Evolutionary conservation across 2,113 vertebrate genomes (phyloP), one percentile per base, ranked within the genome.

Genomic region (Actinemys pallida): DNA sequence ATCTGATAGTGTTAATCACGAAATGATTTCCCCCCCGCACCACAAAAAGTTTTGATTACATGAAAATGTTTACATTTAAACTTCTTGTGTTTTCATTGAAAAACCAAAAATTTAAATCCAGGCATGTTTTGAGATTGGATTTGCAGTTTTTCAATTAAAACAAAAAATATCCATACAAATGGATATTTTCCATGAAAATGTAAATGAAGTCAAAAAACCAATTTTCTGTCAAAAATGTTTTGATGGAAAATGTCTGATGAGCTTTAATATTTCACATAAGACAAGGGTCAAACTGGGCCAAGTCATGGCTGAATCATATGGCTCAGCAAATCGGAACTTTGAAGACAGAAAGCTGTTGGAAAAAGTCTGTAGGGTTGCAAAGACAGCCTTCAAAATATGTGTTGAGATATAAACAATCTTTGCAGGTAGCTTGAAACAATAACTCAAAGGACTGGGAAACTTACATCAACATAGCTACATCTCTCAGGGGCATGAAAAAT

Each of bases 161-260:
- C 20, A 10, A 57, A 39, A 84, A 87, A 1, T 16, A 45, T 8
- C n/a, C 53, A 91, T n/a, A 42, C 35, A 90, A 88, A 92, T 79
- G 81, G 4, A 45, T 88, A 56, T 1, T 4, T 22, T 27, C 91
- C 49, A 47, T 7, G 0, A 0, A 87, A 92, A 24, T 10, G 1
- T 76, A 25, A 12, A 45, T 42, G 10, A 24, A 45, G 22, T 45
- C 20, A 42, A 13, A 75, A 75, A 75, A 20, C 1, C 20, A 75
- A 39, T 22, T 76, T 45, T 76, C 10, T 27, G 24, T 76, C 10
- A 25, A 75, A 45, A 42, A 75, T 25, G 9, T 42, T 76, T 83
- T 80, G 20, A 17, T 80, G 49, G 47, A 24, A 87, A 91, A 59
- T 54, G 1, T 62, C 22, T 84, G 87, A 59, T 6, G 0, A n/a